Base-by-base conservation (phyloP, 2,113 vertebrate genomes). In the Heloderma charlesbogerti region DNA sequence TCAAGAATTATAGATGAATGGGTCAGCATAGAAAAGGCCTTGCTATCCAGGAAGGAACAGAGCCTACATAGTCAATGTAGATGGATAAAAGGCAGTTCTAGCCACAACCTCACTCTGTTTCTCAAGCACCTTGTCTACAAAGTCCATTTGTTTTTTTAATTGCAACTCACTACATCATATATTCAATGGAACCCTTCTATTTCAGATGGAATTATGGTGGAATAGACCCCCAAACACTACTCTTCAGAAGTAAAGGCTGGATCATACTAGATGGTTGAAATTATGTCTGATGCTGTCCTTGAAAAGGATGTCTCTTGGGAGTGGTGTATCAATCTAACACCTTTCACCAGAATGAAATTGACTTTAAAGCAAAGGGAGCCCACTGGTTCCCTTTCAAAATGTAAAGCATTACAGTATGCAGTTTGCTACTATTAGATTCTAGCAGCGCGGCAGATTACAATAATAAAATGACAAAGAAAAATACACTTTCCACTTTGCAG, bases 401-500 rank as follows among this genome's bases (percentile, higher is more conserved):
- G 63, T 71, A 90, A 83, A 92, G 89, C 82, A 63, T 74, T 93
- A 51, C 12, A 88, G 67, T 72, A 40, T 74, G 63, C 34, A 91
- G 48, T 31, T 86, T 67, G 94, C 91, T 90, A 86, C 43, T 91
- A 87, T 94, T 93, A 87, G 92, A 94, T 88, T 93, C 89, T 91
- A 92, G 79, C 71, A 83, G 84, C 66, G 63, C 40, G 75, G 66
- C 51, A 85, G 93, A 95, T 95, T 94, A 94, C 89, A 95, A 94
- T 94, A 94, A 95, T 91, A 94, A 94, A 94, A 94, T 92, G 75
- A 93, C 91, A 92, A 94, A 95, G 89, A 91, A 94, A 96, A 95
- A 95, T 69, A 91, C 6, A 34, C 86, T 94, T 95, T 91, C 75
- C 75, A 63, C 66, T 93, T 93, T 91, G 83, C 75, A 91, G 15